Base-by-base conservation (phyloP, 2,113 vertebrate genomes). In the Hucho hucho region DNA sequence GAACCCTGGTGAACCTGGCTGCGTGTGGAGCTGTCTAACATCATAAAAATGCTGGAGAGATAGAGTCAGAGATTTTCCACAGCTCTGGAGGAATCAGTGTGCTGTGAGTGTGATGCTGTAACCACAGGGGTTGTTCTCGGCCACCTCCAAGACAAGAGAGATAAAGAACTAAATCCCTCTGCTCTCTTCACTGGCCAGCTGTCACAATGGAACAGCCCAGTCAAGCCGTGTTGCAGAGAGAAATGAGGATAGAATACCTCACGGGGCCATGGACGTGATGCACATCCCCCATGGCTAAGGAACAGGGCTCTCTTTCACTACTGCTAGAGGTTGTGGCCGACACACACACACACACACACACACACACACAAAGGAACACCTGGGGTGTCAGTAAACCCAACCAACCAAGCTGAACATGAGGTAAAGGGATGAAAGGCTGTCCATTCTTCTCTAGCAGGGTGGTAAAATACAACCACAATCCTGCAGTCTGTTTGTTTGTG, bases 61-160 rank as follows among this genome's bases (percentile, higher is more conserved):
- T 6, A n/a, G 49, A 47, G 24, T 26, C 66, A 64, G 64, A 32
- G 32, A 69, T 64, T 4, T 14, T 25, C 24, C 64, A 14, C 25
- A 7, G 24, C 25, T 65, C 64, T 65, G 29, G 64, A 24, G 58
- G 67, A 29, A 73, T 3, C 1, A 64, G 5, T 18, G 69, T 80
- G 72, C 78, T 69, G 46, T 75, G 29, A 77, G 73, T 71, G 80
- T 29, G 56, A 9, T 14, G 64, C 24, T 63, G 37, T 22, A 61
- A 70, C 76, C 80, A 83, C 82, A 85, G 79, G 86, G 79, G 76
- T 74, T 88, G 71, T 70, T 83, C 79, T 65, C 4, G 64, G 70
- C 74, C 78, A 80, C 71, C 73, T 86, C 81, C 81, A 63, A 81
- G 78, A 80, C 77, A 46, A 24, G 72, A 7, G 3, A 75, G 77